Conservation (phyloP, 2,113 vertebrate species). For the Laterallus jamaicensis region DNA sequence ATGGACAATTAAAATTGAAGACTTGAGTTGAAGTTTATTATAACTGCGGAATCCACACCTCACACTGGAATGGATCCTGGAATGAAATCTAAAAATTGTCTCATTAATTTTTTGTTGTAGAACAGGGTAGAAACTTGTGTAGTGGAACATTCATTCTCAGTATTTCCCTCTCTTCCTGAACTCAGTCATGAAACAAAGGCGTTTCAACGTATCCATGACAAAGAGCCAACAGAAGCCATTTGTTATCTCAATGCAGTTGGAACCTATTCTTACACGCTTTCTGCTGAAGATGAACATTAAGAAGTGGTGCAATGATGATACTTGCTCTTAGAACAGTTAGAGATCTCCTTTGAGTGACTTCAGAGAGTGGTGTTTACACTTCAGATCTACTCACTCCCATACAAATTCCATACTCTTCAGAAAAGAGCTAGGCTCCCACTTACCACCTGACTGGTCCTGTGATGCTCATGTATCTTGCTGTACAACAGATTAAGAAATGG, state of each 20-base stretch:
- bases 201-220: not conserved
- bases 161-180: not conserved
- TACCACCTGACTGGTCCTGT: not conserved
- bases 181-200: not conserved
- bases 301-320: not conserved
- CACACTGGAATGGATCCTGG: not conserved
- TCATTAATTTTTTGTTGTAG: not conserved
- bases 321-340: not conserved
- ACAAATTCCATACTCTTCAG: not conserved
- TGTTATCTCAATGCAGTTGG: not conserved
- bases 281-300: not conserved
- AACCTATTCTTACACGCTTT: not conserved
- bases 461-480: not conserved
- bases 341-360: not conserved
- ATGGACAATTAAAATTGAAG: not conserved
- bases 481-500: not conserved
- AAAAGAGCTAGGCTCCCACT: not conserved
- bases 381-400: not conserved
- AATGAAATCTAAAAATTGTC: not conserved
- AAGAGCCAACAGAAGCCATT: not conserved
- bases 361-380: not conserved
- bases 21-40: not conserved
- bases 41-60: not conserved
- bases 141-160: not conserved
- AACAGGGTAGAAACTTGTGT: not conserved